Base-by-base conservation (phyloP, 2,888 invertebrate species). In the Orthosia gracilis region DNA sequence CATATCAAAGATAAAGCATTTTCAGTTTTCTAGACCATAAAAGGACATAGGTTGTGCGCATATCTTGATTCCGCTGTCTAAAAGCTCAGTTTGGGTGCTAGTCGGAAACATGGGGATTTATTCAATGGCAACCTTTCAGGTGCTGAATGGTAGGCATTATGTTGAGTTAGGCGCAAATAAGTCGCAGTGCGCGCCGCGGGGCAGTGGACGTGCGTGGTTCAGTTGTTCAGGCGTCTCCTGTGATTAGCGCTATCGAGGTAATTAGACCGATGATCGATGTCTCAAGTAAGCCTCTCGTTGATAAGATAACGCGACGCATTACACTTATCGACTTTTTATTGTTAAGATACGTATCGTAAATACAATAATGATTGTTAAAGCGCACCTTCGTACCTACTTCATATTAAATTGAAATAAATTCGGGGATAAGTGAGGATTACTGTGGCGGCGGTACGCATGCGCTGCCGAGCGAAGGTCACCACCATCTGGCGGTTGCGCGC, bases 221-320 rank as follows among this genome's bases (percentile, higher is more conserved):
- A 40, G 40, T 40, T 40, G 40, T 40, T 40, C 40, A 31, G 67
- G 57, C 45, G 69, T 73, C 47, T 64, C 68, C 71, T 76, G 64
- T 78, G 86, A 87, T 86, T 87, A 88, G 45, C 76, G 72, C 72
- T 91, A 89, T 91, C 91, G 84, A 73, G 69, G 91, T 94, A 95
- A 95, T 95, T 95, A 94, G 93, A 92, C 86, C 94, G 92, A 92
- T 95, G 95, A 95, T 95, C 94, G 95, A 95, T 95, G 95, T 93
- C 94, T 94, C 92, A 88, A 91, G 92, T 93, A 93, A 94, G 93
- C 91, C 88, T 78, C 83, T 61, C 88, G 84, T 84, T 78, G 92
- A 94, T 94, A 88, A 94, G 93, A 92, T 94, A 94, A 58, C 85
- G 87, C 89, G 85, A 88, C 90, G 89, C 88, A 89, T 87, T 85